Conservation (phyloP, 1,140 invertebrate species). For the Acromyrmex charruanus region DNA sequence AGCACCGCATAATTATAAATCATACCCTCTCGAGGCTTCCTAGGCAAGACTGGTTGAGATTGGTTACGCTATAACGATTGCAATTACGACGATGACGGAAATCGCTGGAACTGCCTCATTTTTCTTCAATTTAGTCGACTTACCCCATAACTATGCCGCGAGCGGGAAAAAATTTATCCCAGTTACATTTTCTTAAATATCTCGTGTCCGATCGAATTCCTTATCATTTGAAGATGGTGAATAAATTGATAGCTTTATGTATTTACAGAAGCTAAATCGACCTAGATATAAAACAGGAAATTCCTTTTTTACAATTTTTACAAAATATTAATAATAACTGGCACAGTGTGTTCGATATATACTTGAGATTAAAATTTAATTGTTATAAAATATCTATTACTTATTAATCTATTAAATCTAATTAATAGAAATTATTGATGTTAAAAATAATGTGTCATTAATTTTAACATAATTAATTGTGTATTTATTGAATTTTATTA, state of each 20-base stretch:
- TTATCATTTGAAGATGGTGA: conserved; percentile 22
- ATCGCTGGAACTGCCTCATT: conserved; percentile 26
- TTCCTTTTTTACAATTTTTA: not conserved
- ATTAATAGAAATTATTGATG: not conserved
- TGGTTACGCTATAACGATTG: conserved; percentile 8
- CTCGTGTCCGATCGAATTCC: not conserved
- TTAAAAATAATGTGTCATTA: not conserved
- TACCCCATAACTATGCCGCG: not conserved
- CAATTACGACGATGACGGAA: conserved; percentile 38
- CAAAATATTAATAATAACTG: not conserved
- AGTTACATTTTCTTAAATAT: conserved; percentile 43
- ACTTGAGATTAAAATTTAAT: not conserved
- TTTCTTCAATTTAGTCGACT: conserved; percentile 39
- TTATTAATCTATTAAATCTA: not conserved
- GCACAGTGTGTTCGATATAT: no score
- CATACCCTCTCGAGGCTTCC: conserved; percentile 26
- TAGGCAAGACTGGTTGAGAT: no score
- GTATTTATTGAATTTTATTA: not conserved
- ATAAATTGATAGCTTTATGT: conserved; percentile 26
- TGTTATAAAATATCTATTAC: not conserved
- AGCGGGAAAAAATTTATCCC: not conserved
- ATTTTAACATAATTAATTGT: not conserved
- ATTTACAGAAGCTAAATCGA: not conserved
- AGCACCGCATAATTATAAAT: conserved; percentile 76
- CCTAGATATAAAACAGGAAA: not conserved